phyloP scores from a whole-genome alignment of 2,888 invertebrate species.

The Kuschelorhynchus macadamiae region DNA sequence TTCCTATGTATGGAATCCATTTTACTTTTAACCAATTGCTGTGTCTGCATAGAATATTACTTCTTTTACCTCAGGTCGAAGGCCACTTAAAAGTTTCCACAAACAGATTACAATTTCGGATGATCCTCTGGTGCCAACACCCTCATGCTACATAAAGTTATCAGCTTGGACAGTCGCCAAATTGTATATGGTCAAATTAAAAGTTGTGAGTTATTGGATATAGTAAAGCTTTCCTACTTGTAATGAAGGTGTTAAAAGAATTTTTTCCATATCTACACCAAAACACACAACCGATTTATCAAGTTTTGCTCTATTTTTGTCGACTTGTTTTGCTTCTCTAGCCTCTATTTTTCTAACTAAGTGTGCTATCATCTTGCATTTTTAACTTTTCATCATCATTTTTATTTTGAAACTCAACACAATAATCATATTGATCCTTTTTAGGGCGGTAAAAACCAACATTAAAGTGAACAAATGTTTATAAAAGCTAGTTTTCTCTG shows the following conservation, averaged over 20 bases:
- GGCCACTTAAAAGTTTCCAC: too few relatives aligned
- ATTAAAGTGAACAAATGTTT: slow-evolving; percentile 19
- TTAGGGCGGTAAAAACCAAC: slow-evolving; percentile 25
- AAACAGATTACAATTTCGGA: slow-evolving; percentile 13
- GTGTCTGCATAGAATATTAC: not conserved
- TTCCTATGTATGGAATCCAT: slow-evolving; percentile 43
- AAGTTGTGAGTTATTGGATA: slow-evolving; percentile 44
- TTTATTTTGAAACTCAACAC: slow-evolving; percentile 26
- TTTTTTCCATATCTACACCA: not conserved
- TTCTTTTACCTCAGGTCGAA: not conserved
- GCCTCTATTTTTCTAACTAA: slow-evolving; percentile 27
- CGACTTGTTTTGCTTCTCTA: slow-evolving; percentile 9
- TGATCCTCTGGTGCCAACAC: slow-evolving; percentile 45
- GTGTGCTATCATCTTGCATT: not conserved
- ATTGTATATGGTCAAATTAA: slow-evolving; percentile 41
- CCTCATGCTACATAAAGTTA: slow-evolving; percentile 51
- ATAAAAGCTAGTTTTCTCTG: slow-evolving; percentile 35
- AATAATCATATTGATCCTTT: slow-evolving; percentile 27
- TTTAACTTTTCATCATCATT: not conserved
- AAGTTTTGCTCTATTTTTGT: not conserved
- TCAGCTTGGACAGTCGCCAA: slow-evolving; percentile 34
- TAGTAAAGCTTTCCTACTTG: slow-evolving; percentile 58
- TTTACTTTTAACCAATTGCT: not conserved
- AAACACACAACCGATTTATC: too few relatives aligned
- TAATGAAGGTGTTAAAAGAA: slow-evolving; percentile 15